Conservation (phyloP, 2,113 vertebrate genomes). For the Opisthocomus hoazin region DNA sequence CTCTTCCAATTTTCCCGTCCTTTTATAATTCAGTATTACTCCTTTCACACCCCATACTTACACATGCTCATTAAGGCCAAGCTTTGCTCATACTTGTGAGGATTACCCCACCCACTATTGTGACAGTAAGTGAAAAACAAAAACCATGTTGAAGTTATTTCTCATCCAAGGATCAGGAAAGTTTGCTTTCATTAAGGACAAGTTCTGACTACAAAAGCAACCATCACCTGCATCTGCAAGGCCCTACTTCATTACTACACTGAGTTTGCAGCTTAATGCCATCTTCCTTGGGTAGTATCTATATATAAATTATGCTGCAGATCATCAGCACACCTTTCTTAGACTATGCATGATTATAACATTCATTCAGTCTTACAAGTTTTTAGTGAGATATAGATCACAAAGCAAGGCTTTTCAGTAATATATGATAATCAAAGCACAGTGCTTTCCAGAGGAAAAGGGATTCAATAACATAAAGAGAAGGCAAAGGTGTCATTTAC, state of each 20-base stretch:
- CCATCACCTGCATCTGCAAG: not conserved
- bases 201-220: not conserved
- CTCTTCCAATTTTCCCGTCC: not conserved
- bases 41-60: not conserved
- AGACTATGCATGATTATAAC: not conserved
- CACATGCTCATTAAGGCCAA: not conserved
- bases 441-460: not conserved
- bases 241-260: not conserved
- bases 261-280: not conserved
- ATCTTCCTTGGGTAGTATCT: not conserved
- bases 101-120: not conserved
- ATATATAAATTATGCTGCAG: not conserved
- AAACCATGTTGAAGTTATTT: not conserved
- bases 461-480: not conserved
- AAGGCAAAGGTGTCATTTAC: not conserved
- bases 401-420: not conserved
- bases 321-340: not conserved
- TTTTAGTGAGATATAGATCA: not conserved
- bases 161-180: not conserved
- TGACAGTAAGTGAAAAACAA: not conserved
- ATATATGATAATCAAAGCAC: not conserved
- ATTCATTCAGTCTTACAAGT: not conserved
- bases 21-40: not conserved
- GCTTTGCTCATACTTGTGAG: not conserved
- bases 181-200: not conserved